Evolutionary conservation across 2,113 vertebrate genomes (phyloP).

Genomic region (Carettochelys insculpta): DNA sequence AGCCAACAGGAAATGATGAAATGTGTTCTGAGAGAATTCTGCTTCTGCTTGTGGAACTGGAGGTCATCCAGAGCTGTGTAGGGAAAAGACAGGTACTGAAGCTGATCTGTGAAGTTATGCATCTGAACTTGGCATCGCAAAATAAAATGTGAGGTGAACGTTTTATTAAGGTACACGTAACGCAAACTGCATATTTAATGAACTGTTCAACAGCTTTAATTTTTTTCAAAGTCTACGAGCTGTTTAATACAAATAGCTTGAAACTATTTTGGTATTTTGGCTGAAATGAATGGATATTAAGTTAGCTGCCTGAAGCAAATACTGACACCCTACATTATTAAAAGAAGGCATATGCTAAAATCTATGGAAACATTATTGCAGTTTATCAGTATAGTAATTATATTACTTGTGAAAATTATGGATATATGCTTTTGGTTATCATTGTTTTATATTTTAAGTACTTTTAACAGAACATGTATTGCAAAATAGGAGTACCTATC

Average conservation of each 20-base stretch:
- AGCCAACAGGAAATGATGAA: constrained; percentile 69
- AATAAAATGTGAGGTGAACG: background rate
- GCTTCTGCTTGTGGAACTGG: constrained; percentile 28
- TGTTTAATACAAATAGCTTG: background rate
- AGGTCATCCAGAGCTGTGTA: constrained; percentile 9
- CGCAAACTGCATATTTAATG: background rate
- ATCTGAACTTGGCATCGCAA: background rate
- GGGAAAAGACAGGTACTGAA: constrained; percentile 34
- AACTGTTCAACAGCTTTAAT: background rate
- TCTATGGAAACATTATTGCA: background rate
- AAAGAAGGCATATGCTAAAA: background rate
- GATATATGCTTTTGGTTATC: background rate
- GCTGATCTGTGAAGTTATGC: background rate
- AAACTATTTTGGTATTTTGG: background rate
- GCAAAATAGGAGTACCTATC: too few relatives aligned
- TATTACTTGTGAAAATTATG: background rate
- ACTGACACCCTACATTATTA: background rate
- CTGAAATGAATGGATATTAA: background rate
- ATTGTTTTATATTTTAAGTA: background rate
- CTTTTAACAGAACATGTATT: background rate
- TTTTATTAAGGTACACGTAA: background rate
- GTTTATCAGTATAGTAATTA: background rate
- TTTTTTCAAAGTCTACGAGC: background rate
- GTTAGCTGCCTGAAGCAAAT: background rate
- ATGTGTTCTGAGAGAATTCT: constrained; percentile 31